phyloP scores from a whole-genome alignment of 2,113 vertebrate genomes.

The Tenebrosternarchus preto region DNA sequence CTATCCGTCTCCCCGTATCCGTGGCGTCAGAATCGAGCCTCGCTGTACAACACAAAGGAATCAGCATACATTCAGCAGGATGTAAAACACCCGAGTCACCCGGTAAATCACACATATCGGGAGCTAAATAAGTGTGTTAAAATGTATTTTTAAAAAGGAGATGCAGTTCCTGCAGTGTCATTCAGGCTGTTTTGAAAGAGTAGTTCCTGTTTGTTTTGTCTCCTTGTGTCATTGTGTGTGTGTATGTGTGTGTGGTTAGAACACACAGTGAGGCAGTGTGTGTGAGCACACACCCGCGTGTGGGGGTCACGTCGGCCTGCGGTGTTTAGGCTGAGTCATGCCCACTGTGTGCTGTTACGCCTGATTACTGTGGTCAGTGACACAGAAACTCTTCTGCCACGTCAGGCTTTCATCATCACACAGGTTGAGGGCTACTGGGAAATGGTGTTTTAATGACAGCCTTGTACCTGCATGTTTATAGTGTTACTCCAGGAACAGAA shows the following conservation, averaged over 20 bases:
- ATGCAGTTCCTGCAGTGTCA: neutral
- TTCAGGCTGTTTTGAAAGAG: slow-evolving; percentile 57
- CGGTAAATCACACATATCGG: too few species aligned
- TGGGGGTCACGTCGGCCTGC: neutral
- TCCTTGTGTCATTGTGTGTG: slow-evolving; percentile 58
- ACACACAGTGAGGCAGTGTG: slow-evolving; percentile 49
- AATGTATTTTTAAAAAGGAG: too few species aligned
- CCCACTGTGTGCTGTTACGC: slow-evolving; percentile 34
- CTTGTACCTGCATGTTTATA: neutral
- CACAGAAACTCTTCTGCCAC: slow-evolving; percentile 27
- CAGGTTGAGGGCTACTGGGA: slow-evolving; percentile 10
- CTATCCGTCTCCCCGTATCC: too few species aligned
- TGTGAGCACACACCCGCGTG: slow-evolving; percentile 47
- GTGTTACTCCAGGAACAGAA: neutral
- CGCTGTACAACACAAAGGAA: neutral
- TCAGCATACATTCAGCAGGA: too few species aligned
- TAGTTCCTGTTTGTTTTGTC: slow-evolving; percentile 2
- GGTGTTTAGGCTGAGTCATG: slow-evolving; percentile 39
- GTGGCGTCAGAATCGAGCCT: neutral
- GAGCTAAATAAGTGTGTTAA: too few species aligned
- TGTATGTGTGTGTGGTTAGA: slow-evolving; percentile 57
- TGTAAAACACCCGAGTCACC: too few species aligned
- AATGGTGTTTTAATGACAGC: slow-evolving; percentile 2
- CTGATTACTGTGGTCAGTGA: slow-evolving; percentile 47
- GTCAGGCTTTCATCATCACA: slow-evolving; percentile 41